Evolutionary conservation across 2,888 invertebrate species (phyloP), one percentile per base, ranked within the genome.

Genomic region (Orthosia gracilis): DNA sequence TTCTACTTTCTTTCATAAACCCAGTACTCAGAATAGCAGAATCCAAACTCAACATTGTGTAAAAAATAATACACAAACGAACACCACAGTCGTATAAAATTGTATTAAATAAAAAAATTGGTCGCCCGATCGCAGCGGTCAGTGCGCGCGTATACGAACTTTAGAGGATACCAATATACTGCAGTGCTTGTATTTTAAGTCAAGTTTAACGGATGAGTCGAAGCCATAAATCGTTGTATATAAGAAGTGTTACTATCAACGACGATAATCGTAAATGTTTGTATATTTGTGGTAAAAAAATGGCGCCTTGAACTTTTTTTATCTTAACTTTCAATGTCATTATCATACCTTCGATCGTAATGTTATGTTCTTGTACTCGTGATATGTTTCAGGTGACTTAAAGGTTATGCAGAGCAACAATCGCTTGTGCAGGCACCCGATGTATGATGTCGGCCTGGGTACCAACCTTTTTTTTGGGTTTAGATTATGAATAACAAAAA

Each of bases 1-100:
- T 83, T 52, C 86, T 88, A 82, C 88, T 92, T 72, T 89, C 89
- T 69, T 87, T 89, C 73, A 91, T 75, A 49, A 91, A 85, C 4
- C 86, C 83, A 3, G 85, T 87, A 54, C 85, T 83, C 9, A 83
- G 74, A 52, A 87, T 84, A 18, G 73, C 65, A 55, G 74, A 76
- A 68, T 89, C 85, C 61, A 91, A 79, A 58, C 73, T 85, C 40
- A 90, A 85, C 91, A 91, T 91, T 78, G 73, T 86, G 17, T 45
- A 31, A 54, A 59, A 45, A 70, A 26, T 18, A 57, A 40, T n/a
- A 62, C 26, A 58, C 18, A 18, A 67, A 52, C 64, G 18, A 47
- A 55, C 57, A 18, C 54, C 12, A 47, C 62, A 72, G 45, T 13
- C 26, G 40, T 21, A 31, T 17, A 49, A 63, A 67, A 40, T 40